Evolutionary conservation across 2,888 invertebrate genomes (phyloP), one percentile per base, ranked within the genome.

Genomic region (Linyphia triangularis): DNA sequence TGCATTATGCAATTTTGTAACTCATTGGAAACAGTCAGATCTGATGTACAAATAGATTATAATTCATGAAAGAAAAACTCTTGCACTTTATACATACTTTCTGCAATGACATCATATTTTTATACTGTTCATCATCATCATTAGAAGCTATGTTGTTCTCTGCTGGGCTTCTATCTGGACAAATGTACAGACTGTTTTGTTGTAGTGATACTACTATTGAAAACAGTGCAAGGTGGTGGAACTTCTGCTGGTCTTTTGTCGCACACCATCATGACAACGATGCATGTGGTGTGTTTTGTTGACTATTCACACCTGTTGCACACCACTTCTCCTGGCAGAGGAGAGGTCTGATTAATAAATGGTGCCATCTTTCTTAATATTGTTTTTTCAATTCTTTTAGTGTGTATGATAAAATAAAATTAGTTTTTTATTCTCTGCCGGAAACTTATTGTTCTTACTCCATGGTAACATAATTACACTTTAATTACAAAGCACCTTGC

Each of bases 291-390:
- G 78, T 84, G 89, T 84, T 72, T 78, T 83, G 83, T 88, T 88
- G 88, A 88, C 88, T 88, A 65, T 88, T 73, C 78, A 84, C 89
- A 79, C 84, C 78, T 78, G 83, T 84, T 89, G 84, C 89, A 89
- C 89, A 79, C 70, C 57, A 24, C 72, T 78, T 84, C 89, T 84
- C 89, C 73, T 78, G 69, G 75, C 82, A 89, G 89, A 82, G 89
- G 83, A 84, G 88, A 40, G 78, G 77, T 89, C 75, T 75, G 79
- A 83, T 84, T 77, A 51, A 89, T 89, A 84, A 88, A 89, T 89
- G 89, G 89, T 89, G 89, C 89, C 89, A 89, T 89, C 79, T 89
- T 89, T 89, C 89, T 83, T 89, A 89, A 83, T 84, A 84, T 81
- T 89, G 89, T 84, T 89, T 83, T 86, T 88, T 75, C 81, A 88